A percentile compares a stretch with the other conserved stretches of the same genome.
These are phyloP conservation scores for Ochlodes sylvanus DNA, from an alignment of 2,888 invertebrate genomes.

Conservation along the genomic window DNA sequence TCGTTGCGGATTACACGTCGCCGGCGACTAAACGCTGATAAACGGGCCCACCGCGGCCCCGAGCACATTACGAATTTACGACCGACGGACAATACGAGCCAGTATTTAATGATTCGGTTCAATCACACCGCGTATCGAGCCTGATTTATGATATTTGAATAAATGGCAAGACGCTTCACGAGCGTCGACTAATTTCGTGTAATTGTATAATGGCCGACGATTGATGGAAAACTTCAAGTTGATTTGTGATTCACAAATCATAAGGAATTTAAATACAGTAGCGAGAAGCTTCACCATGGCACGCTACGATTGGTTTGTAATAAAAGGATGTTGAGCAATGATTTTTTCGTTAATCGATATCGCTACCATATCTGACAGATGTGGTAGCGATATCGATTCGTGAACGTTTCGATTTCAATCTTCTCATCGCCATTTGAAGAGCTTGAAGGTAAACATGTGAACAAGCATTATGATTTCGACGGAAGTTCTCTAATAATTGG, in stretches of 20 bases:
- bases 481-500: slow-evolving; percentile 72
- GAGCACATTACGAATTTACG: slow-evolving; percentile 64
- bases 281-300: slow-evolving; percentile 25
- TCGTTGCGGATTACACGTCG: slow-evolving; percentile 69
- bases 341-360: slow-evolving; percentile 9
- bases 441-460: slow-evolving; percentile 31
- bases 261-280: slow-evolving; percentile 36
- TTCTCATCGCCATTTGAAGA: slow-evolving; percentile 23
- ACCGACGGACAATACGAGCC: slow-evolving; percentile 50
- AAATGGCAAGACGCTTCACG: slow-evolving; percentile 36
- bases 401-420: slow-evolving; percentile 23
- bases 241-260: slow-evolving; percentile 38
- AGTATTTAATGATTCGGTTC: slow-evolving; percentile 52
- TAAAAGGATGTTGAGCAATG: slow-evolving; percentile 12
- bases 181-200: slow-evolving; percentile 37
- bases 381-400: slow-evolving; percentile 5
- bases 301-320: slow-evolving; percentile 19
- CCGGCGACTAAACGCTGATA: slow-evolving; percentile 75
- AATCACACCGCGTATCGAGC: slow-evolving; percentile 33
- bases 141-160: slow-evolving; percentile 38
- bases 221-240: slow-evolving; percentile 30
- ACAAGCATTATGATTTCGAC: slow-evolving; percentile 63
- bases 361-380: too few species aligned
- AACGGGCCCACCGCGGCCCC: slow-evolving; percentile 61
- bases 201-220: slow-evolving; percentile 35